Conservation (phyloP, 2,113 vertebrate genomes). For the Amphiprion percula region DNA sequence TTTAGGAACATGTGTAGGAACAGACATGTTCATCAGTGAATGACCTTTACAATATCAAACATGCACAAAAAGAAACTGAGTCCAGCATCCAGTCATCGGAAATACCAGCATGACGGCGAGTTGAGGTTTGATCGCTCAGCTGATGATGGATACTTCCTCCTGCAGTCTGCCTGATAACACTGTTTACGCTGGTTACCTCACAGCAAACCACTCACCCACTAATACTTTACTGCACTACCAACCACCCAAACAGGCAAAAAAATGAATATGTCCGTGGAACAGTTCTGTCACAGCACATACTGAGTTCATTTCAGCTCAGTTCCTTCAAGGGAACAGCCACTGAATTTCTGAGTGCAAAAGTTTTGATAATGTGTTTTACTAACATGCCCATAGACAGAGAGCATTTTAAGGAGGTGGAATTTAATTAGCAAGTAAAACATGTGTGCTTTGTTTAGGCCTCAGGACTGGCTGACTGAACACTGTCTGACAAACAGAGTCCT, state of each 20-base stretch:
- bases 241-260: background rate
- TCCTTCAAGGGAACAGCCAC: background rate
- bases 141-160: constrained; percentile 79
- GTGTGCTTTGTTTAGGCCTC: constrained; percentile 36
- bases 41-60: constrained; percentile 24
- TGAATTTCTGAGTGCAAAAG: constrained; percentile 5
- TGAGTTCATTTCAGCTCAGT: constrained; percentile 5
- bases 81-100: constrained; percentile 45
- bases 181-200: constrained; percentile 66
- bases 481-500: constrained; percentile 10
- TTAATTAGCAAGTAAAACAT: constrained; percentile 32
- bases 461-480: constrained; percentile 32
- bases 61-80: constrained; percentile 15
- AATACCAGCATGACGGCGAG: constrained; percentile 59
- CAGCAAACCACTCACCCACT: constrained; percentile 31
- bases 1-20: constrained; percentile 1
- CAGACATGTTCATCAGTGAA: constrained; percentile 9
- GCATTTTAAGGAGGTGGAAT: constrained; percentile 19
- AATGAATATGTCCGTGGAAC: constrained; percentile 1
- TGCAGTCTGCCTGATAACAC: constrained; percentile 75
- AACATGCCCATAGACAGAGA: background rate
- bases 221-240: constrained; percentile 24
- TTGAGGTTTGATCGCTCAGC: constrained; percentile 61
- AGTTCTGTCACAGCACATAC: background rate
- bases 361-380: constrained; percentile 26